A percentile compares a stretch with the other conserved stretches of the same genome.
These are phyloP conservation scores for Sylvilagus bachmani DNA, from an alignment of 2,113 vertebrate genomes.

Conservation along the genomic window DNA sequence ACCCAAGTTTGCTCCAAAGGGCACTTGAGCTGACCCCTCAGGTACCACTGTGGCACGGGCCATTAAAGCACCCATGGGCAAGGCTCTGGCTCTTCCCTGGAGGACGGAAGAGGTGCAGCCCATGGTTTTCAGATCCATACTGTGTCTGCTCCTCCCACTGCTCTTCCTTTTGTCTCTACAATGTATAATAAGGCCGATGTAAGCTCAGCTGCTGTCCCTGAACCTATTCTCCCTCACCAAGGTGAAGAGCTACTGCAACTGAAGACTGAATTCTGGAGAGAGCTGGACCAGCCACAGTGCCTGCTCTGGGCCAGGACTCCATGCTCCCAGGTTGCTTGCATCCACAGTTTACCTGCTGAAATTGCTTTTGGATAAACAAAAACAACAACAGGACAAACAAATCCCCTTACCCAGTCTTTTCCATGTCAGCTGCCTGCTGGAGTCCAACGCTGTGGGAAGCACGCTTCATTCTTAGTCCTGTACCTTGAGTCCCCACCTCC, in stretches of 20 bases:
- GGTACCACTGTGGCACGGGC: constrained; percentile 4
- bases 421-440: constrained; percentile 75
- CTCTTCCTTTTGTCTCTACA: constrained; percentile 62
- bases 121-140: constrained; percentile 36
- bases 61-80: background rate
- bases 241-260: constrained; percentile 62
- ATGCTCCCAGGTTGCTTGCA: constrained; percentile 51
- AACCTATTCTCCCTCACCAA: constrained; percentile 53
- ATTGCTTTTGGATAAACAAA: constrained; percentile 78
- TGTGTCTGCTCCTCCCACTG: constrained; percentile 1
- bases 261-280: constrained; percentile 37
- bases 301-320: constrained; percentile 41
- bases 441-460: constrained; percentile 75
- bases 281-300: constrained; percentile 38
- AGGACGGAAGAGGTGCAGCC: too few relatives aligned
- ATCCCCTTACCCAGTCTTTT: constrained; percentile 64
- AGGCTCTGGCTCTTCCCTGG: constrained; percentile 40
- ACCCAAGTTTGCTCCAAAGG: constrained; percentile 77
- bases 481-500: constrained; percentile 67
- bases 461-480: constrained; percentile 81
- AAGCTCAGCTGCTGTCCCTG: constrained; percentile 61
- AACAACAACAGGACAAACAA: constrained; percentile 74
- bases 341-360: constrained; percentile 74
- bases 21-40: constrained; percentile 78
- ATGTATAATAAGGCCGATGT: constrained; percentile 54